Percentiles rank a stretch among this genome's conserved stretches.
Conservation (phyloP, 2,113 vertebrate genomes). For the Cyanocitta stelleri region DNA sequence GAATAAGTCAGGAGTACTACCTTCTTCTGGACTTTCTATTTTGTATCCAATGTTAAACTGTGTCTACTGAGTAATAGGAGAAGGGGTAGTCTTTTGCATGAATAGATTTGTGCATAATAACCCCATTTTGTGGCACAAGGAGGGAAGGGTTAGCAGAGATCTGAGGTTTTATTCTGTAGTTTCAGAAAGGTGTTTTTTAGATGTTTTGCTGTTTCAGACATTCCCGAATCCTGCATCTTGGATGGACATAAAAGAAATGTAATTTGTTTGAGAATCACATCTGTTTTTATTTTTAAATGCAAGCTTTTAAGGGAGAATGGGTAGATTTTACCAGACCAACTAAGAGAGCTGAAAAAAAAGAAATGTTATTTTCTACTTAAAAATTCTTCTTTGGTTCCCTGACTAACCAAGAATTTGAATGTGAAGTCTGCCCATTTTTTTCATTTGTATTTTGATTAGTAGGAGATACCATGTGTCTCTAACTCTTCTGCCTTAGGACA, state of each 20-base stretch:
- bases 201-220: neutral
- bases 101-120: neutral
- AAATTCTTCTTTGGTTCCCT: neutral
- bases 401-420: neutral
- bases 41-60: neutral
- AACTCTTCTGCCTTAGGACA: neutral
- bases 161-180: neutral
- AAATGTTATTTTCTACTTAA: neutral
- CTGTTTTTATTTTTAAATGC: neutral
- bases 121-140: neutral
- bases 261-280: neutral
- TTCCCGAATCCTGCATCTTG: neutral
- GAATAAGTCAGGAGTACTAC: conserved; percentile 25
- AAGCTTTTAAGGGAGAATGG: neutral
- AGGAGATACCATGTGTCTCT: neutral
- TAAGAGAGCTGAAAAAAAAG: neutral
- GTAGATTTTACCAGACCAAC: neutral
- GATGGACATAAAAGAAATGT: neutral
- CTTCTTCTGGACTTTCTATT: neutral
- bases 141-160: neutral
- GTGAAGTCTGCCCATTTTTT: neutral
- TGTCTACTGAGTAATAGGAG: conserved; percentile 6
- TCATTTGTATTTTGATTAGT: neutral
- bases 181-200: neutral
- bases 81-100: neutral